These are phyloP conservation scores for Ommatoiulus sabulosus DNA, from an alignment of 2,888 invertebrate genomes.

Conservation along the genomic window DNA sequence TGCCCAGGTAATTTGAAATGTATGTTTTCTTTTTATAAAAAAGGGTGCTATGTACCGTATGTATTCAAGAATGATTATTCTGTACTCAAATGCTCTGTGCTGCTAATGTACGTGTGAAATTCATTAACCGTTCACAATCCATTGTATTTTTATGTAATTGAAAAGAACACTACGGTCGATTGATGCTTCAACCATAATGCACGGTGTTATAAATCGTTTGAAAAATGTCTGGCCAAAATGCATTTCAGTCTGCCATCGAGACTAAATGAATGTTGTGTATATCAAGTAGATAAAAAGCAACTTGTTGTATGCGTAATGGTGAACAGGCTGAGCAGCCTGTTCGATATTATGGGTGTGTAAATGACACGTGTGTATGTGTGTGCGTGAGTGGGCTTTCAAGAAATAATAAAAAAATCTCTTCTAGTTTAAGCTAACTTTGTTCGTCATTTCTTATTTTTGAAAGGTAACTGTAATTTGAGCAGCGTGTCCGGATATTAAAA, in stretches of 20 bases:
- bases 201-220: neutral
- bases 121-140: neutral
- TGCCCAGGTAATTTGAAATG: neutral
- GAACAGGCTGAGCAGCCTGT: neutral
- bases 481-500: too few species aligned
- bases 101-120: neutral
- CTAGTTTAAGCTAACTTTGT: slow-evolving; percentile 7
- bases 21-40: neutral
- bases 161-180: neutral
- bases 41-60: neutral
- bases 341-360: slow-evolving; percentile 15
- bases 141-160: neutral
- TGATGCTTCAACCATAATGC: neutral
- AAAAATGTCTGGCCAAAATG: neutral
- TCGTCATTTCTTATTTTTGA: neutral
- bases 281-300: neutral
- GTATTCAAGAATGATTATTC: neutral
- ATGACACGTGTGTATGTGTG: slow-evolving; percentile 26
- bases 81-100: neutral
- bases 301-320: slow-evolving; percentile 2
- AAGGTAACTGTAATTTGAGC: too few species aligned
- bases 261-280: slow-evolving; percentile 31
- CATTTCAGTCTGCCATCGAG: neutral
- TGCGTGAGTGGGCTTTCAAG: slow-evolving; percentile 37
- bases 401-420: slow-evolving; percentile 41